A percentile compares a stretch with the other conserved stretches of the same genome.
Evolutionary conservation across 2,888 invertebrate species (phyloP).

Genomic region (Ormyrus labotus): DNA sequence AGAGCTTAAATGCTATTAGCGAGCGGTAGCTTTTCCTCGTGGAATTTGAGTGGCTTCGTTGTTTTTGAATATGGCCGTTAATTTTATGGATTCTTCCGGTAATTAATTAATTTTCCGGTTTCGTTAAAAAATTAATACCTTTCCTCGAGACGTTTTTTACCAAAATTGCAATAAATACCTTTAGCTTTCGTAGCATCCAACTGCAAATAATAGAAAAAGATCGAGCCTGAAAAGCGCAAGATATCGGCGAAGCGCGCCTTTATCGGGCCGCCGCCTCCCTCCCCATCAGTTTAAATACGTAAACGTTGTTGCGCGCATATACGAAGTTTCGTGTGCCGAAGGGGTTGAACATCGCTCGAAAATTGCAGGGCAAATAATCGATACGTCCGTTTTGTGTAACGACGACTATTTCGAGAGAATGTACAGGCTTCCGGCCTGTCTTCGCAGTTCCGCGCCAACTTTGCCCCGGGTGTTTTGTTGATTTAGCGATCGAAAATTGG

Average conservation of each 20-base stretch:
- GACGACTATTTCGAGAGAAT: slow-evolving; percentile 28
- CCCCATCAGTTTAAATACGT: slow-evolving; percentile 49
- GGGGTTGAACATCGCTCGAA: slow-evolving; percentile 44
- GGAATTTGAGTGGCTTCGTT: not conserved
- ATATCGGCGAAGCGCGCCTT: no score
- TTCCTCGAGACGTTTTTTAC: no score
- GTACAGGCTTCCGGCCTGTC: not conserved
- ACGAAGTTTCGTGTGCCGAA: slow-evolving; percentile 33
- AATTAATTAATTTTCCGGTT: no score
- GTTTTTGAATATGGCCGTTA: not conserved
- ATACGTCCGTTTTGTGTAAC: slow-evolving; percentile 16
- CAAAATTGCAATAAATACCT: no score
- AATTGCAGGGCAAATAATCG: slow-evolving; percentile 53
- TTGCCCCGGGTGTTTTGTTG: no score
- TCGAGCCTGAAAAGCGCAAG: no score
- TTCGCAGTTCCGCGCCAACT: no score
- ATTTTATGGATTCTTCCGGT: not conserved
- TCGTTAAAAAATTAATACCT: no score
- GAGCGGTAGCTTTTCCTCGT: not conserved
- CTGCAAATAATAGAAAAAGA: no score
- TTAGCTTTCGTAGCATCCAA: no score
- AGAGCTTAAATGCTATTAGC: slow-evolving; percentile 1
- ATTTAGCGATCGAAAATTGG: no score
- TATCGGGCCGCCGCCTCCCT: no score
- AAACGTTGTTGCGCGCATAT: not conserved